Evolutionary conservation across 2,113 vertebrate species (phyloP).

Genomic region (Dryoscopus gambensis): DNA sequence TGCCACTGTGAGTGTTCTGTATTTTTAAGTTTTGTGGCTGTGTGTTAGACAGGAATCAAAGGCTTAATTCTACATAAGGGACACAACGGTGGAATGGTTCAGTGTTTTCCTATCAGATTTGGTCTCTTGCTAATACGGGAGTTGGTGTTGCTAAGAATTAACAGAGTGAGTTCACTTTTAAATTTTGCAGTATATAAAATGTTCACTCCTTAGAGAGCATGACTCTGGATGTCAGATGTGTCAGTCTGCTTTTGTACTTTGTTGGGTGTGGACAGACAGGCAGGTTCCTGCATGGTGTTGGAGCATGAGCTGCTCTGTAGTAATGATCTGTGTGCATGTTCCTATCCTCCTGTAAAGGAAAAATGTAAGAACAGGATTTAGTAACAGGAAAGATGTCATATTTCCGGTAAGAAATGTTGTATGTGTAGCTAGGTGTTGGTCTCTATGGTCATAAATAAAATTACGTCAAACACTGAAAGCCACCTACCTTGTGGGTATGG

Average conservation of each 20-base stretch:
- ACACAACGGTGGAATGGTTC: neutral
- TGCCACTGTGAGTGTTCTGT: slow-evolving; percentile 85
- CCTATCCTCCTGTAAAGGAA: neutral
- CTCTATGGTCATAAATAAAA: neutral
- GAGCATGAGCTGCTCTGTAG: neutral
- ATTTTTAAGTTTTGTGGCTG: neutral
- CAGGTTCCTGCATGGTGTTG: neutral
- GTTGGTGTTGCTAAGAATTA: neutral
- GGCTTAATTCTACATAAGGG: neutral
- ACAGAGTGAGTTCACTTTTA: neutral
- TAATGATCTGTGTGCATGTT: neutral
- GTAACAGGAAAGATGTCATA: neutral
- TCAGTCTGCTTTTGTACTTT: neutral
- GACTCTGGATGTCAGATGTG: neutral
- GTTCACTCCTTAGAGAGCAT: neutral
- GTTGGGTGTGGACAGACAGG: neutral
- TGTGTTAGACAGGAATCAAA: neutral
- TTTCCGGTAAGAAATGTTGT: neutral
- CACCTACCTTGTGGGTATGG: neutral
- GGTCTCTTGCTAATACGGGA: neutral
- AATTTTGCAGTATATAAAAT: neutral
- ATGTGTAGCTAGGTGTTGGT: neutral
- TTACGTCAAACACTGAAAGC: neutral
- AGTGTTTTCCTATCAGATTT: neutral
- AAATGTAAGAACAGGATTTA: neutral